Base-by-base conservation (phyloP, 2,888 invertebrate genomes). In the Microctonus brassicae region DNA sequence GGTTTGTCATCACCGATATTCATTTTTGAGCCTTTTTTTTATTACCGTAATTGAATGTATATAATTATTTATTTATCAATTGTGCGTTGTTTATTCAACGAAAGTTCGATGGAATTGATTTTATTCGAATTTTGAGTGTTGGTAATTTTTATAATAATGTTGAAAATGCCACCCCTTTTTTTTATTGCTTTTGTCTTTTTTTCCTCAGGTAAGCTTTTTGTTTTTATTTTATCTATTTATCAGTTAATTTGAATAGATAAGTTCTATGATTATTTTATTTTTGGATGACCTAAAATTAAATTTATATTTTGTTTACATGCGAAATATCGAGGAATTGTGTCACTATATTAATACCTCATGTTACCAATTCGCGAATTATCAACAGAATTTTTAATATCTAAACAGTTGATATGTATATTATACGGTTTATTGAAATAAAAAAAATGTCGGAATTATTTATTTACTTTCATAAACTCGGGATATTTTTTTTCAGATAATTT, bases 151-250 rank as follows among this genome's bases (percentile, higher is more conserved):
- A n/a, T 26, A 13, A 70, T 53, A 53, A 76, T 72, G 73, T 63
- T 17, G 7, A 47, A 47, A 17, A 7, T 47, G 17, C 17, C 47
- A 52, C 29, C 58, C 53, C 33, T 72, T 34, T 63, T 47, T 47
- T 42, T 72, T 5, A 24, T 72, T 58, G 10, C 72, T 53, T 33
- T 69, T 52, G 62, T 76, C 62, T 53, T 73, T 72, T 47, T 76
- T 20, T 33, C 26, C 33, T 69, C 75, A 75, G 75, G 76, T 76
- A 73, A 73, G 55, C 17, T 22, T 42, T 61, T 20, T 47, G 17
- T 26, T 55, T 29, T 7, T 36, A 34, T 42, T 2, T 11, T 20
- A 42, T 17, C 9, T 17, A 55, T 34, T 47, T 4, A 11, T 36
- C 10, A 57, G 29, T 29, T 29, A 3, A 34, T 63, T 52, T 22